Conservation (phyloP, 2,888 invertebrate species). For the Lymantria dispar region DNA sequence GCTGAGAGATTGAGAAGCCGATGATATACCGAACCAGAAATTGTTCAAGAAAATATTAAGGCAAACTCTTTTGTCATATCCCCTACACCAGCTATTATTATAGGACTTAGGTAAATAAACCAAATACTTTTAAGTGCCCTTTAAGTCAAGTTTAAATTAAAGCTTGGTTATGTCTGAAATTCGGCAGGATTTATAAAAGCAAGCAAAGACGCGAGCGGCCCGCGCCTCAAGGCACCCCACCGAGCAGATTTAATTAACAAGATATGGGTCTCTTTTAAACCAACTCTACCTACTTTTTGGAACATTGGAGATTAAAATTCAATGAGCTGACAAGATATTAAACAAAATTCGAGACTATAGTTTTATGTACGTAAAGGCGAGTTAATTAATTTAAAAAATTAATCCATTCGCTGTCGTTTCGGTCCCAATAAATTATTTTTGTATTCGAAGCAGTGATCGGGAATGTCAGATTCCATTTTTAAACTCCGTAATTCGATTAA, state of each 20-base stretch:
- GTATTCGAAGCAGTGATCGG: slow-evolving; percentile 36
- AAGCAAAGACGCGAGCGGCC: slow-evolving; percentile 56
- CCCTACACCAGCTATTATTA: slow-evolving; percentile 36
- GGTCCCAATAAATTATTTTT: slow-evolving; percentile 41
- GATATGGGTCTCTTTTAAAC: slow-evolving; percentile 79
- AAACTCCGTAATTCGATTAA: slow-evolving; percentile 66
- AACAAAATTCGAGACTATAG: slow-evolving; percentile 53
- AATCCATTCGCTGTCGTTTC: slow-evolving; percentile 29
- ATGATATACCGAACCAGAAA: slow-evolving; percentile 4
- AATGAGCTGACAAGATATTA: slow-evolving; percentile 67
- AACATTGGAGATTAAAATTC: slow-evolving; percentile 75
- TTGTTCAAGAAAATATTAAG: slow-evolving; percentile 26
- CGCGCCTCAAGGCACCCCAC: slow-evolving; percentile 68
- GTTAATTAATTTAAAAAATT: slow-evolving; percentile 41
- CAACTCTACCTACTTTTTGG: slow-evolving; percentile 74
- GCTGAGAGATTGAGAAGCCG: not conserved
- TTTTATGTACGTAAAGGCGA: slow-evolving; percentile 39
- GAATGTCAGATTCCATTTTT: slow-evolving; percentile 50
- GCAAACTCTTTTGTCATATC: slow-evolving; percentile 40
- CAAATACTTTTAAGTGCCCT: slow-evolving; percentile 55
- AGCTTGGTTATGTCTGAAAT: slow-evolving; percentile 71
- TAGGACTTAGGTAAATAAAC: slow-evolving; percentile 48
- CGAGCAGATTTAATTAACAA: slow-evolving; percentile 81
- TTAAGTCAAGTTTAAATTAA: slow-evolving; percentile 75
- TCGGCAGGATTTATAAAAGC: slow-evolving; percentile 67